Evolutionary conservation across 2,888 invertebrate genomes (phyloP), one percentile per base, ranked within the genome.

Genomic region (Diogma glabrata): DNA sequence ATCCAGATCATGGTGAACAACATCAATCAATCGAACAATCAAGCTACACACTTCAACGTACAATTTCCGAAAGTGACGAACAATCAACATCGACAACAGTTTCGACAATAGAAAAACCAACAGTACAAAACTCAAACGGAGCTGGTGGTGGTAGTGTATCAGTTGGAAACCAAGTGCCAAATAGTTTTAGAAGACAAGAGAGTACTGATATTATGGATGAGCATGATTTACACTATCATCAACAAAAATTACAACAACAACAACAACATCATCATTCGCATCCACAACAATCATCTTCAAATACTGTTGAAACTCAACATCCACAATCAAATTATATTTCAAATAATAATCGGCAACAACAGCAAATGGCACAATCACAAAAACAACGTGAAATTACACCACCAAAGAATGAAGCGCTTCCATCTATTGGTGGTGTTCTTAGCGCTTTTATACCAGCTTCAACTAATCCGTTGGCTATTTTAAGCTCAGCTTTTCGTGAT

Each of bases 401-500:
- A 60, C 67, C 67, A 56, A 66, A 66, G 57, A 63, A 43, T 43
- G 23, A 22, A 23, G 22, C 43, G 14, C 56, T 50, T 51, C 51
- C 63, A 64, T 61, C 59, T 63, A 63, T 64, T 64, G 64, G 65
- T 69, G 69, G 69, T 23, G 47, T 47, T 19, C 20, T 30, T n/a
- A 48, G 48, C 19, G 19, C 48, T 8, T 33, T 48, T 48, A 33
- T 33, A 19, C 48, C 48, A 17, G 33, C 48, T 8, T 24, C 48
- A 33, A 48, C 48, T 30, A 48, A 38, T 26, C 49, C 36, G 20
- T 20, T 40, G 17, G 23, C 49, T 19, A 30, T 30, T 20, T 20
- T 48, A 24, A 24, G 48, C 22, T 68, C 67, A 57, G 65, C 69
- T 58, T 61, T 69, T 57, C 69, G 69, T 61, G 69, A 70, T 69